Evolutionary conservation across 2,113 vertebrate species (phyloP), one percentile per base, ranked within the genome.

Genomic region (Anhinga anhinga): DNA sequence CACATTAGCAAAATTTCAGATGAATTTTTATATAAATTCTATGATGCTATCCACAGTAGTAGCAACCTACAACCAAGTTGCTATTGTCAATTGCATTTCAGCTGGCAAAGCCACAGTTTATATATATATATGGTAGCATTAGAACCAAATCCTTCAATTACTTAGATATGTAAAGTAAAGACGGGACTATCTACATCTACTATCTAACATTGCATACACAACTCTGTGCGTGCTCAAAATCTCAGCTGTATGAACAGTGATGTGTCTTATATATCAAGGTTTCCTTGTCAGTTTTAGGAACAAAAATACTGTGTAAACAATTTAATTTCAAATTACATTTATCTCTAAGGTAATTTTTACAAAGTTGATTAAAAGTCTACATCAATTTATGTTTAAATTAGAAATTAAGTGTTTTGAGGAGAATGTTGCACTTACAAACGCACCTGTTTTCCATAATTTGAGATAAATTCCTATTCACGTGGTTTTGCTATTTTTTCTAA

Each of bases 41-140:
- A 9, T 66, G 16, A 49, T 1, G 3, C 17, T 76, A 18, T 50
- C 27, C 50, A n/a, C 40, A 85, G n/a, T 61, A 82, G 18, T 45
- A 82, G 11, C 50, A 87, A 62, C 29, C n/a, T 29, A 21, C 42
- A 67, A 13, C 19, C 13, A 50, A 26, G 16, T 56, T 78, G 20
- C 40, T 86, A 7, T 13, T 73, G 34, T 52, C 0, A 0, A 67
- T 94, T 91, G 12, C 22, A 77, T 80, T 95, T 82, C 52, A 63
- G 10, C 16, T 76, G 45, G 29, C 45, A 74, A 78, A 71, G 20
- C 1, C 0, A 0, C 5, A 7, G 25, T 9, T 59, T 50, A n/a
- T n/a, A n/a, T 81, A 52, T 52, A 17, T 47, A 34, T 12, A 25
- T 6, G 5, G 55, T 38, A 59, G 11, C 9, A 6, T 50, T 71